Evolutionary conservation across 92 coral and sea anemone genomes (phyloP).

Genomic region (Palythoa grandiflora): DNA sequence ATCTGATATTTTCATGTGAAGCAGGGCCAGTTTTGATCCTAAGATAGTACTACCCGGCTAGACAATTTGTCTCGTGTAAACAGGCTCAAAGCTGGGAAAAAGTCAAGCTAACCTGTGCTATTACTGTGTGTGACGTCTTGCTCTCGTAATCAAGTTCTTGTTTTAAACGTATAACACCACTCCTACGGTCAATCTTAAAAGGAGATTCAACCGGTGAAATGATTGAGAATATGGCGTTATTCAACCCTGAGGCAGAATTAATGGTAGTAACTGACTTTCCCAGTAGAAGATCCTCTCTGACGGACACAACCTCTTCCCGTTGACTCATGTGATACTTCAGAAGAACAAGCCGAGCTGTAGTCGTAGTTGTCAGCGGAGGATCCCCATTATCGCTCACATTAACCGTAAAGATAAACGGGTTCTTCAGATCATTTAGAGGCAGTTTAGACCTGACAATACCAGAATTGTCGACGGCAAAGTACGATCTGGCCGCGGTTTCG

Average conservation of each 20-base stretch:
- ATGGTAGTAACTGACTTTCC: conserved; percentile 61
- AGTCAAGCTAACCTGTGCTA: conserved; percentile 53
- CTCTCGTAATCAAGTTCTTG: conserved; percentile 83
- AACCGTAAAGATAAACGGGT: conserved; percentile 72
- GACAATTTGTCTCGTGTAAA: not conserved
- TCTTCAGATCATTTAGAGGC: conserved; percentile 55
- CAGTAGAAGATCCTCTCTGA: conserved; percentile 66
- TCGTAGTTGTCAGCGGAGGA: conserved; percentile 68
- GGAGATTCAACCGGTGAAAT: conserved; percentile 75
- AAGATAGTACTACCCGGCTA: no score
- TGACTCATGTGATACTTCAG: conserved; percentile 74
- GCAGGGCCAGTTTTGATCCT: no score
- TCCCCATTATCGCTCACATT: conserved; percentile 79
- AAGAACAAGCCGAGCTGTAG: conserved; percentile 77
- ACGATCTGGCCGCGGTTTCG: conserved; percentile 55
- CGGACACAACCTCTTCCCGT: conserved; percentile 60
- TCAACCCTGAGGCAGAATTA: conserved; percentile 60
- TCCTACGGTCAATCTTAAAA: conserved; percentile 62
- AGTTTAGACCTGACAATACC: conserved; percentile 72
- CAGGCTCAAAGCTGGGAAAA: no score
- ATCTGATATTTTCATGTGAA: no score
- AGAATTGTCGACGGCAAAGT: conserved; percentile 64
- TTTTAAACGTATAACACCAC: conserved; percentile 65
- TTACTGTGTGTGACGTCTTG: conserved; percentile 59
- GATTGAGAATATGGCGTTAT: conserved; percentile 70